Base-by-base conservation (phyloP, 2,888 invertebrate genomes). In the Torymus texanus region DNA sequence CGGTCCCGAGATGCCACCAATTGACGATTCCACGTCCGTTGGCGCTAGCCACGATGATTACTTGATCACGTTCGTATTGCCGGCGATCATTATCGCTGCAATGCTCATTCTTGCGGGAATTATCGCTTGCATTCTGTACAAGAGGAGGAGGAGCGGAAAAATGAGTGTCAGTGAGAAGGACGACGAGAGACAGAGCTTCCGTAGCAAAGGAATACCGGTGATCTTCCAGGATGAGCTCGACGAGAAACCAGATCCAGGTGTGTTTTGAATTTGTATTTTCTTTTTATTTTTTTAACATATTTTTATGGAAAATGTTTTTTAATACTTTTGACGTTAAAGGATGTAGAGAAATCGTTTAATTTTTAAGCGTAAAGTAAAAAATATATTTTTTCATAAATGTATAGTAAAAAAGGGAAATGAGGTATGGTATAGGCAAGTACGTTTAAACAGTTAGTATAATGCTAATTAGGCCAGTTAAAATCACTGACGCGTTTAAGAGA, bases 181-280 rank as follows among this genome's bases (percentile, higher is more conserved):
- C 86, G 96, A 96, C 86, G 96, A 96, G 84, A 92, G 96, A 18
- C 95, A 95, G 88, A 95, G 95, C 83, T 95, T 96, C 91, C 94
- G 96, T 68, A 95, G 95, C 85, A 96, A 95, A 89, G 93, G 93
- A 71, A 97, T 98, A 86, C 98, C 99, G 0, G 97, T 98, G 58
- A 98, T 99, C 87, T 98, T 98, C 91, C 96, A 97, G 90, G 98
- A 99, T 90, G 99, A 99, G 90, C 92, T 98, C 62, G 98, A 98
- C 85, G 98, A 98, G 87, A 95, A 97, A 85, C 96, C 96, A 0
- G 96, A 96, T 89, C 95, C 96, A 21, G 95, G 90, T 90, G 84
- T 16, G 18, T 16, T 63, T 59, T 71, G 29, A 11, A 29, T 62
- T 21, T 62, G 63, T 63, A 41, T 58, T 29, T 78, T 2, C n/a